Base-by-base conservation (phyloP, 2,888 invertebrate genomes). In the Campoplex nolae region DNA sequence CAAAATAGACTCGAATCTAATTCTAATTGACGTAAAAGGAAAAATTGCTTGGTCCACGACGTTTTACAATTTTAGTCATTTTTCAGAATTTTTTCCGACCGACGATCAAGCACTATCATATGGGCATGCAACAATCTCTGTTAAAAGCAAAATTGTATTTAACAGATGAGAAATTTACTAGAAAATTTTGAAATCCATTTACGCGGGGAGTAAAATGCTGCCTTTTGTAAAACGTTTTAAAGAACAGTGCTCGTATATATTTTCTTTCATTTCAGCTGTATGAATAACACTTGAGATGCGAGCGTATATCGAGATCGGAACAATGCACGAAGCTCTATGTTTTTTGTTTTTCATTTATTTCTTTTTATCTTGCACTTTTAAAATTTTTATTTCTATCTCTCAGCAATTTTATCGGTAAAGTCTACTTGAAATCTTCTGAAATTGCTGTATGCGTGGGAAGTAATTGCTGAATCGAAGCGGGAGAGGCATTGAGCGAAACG, bases 381-480 rank as follows among this genome's bases (percentile, higher is more conserved):
- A 18, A 3, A 18, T 51, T 16, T 16, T 67, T 35, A 18, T 76
- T 32, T 77, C 35, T 4, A 51, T 54, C 38, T 13, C 58, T 75
- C 42, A 9, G 11, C 42, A 38, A 68, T 45, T 42, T 68, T 23
- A 1, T 11, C 42, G 68, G 68, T 23, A 3, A 54, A 13, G 28
- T 54, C 38, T 51, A 51, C 48, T 68, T 54, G 65, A 32, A 16
- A 56, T 54, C 23, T 38, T n/a, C 68, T 42, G 18, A 78, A 78
- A 67, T 38, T 35, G 68, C 23, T 38, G 13, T 35, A 78, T 54
- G 38, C 13, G 38, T 68, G 68, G 16, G 16, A 48, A 78, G 23
- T 56, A 78, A 78, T 78, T 48, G 68, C 54, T 38, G 38, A 78
- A 68, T 54, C 38, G 68, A 67, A 38, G 51, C 67, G 35, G 11